Evolutionary conservation across 2,888 invertebrate genomes (phyloP).

Genomic region (Ichneumoninae sp.): DNA sequence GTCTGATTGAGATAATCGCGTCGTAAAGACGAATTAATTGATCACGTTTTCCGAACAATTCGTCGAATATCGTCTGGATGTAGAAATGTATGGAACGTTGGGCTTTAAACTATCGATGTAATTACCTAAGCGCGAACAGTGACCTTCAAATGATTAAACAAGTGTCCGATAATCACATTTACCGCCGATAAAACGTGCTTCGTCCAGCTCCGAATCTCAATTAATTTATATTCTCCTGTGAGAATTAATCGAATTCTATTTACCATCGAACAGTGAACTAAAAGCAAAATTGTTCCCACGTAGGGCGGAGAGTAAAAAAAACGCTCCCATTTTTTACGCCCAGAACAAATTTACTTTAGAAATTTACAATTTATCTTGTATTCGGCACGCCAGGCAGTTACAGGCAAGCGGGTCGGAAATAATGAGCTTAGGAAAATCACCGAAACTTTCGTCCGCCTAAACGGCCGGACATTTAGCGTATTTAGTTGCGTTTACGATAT

Average conservation of each 20-base stretch:
- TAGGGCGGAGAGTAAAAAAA: neutral
- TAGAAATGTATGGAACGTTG: neutral
- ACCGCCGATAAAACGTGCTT: neutral
- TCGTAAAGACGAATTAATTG: slow-evolving; percentile 29
- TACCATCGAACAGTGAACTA: neutral
- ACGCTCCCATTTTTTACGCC: neutral
- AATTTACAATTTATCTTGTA: neutral
- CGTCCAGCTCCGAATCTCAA: neutral
- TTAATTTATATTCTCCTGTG: neutral
- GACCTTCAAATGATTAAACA: neutral
- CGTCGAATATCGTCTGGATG: neutral
- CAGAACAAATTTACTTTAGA: neutral
- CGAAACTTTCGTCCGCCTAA: neutral
- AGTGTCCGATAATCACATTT: neutral
- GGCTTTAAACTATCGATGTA: neutral
- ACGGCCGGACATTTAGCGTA: neutral
- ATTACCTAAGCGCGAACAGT: neutral
- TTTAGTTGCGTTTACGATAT: neutral
- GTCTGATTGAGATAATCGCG: slow-evolving; percentile 6
- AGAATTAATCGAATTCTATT: neutral
- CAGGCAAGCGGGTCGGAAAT: no score
- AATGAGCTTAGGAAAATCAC: neutral
- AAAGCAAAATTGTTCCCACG: neutral
- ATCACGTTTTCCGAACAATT: slow-evolving; percentile 14
- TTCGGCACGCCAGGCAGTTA: neutral